Conservation (phyloP, 2,113 vertebrate species). For the Prinia subflava region DNA sequence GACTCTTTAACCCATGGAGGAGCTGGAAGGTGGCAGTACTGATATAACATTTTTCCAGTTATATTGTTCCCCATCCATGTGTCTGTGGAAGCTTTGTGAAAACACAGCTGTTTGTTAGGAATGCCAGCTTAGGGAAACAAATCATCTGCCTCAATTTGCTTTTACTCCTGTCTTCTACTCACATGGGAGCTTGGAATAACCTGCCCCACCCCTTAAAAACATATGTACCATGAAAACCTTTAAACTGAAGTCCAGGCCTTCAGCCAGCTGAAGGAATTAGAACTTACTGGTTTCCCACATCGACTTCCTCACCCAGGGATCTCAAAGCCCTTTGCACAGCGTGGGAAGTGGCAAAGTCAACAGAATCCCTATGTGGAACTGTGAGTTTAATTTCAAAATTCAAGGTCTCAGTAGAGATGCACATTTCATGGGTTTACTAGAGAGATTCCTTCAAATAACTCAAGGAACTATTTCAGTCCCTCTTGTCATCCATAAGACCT, state of each 20-base stretch:
- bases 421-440: not conserved
- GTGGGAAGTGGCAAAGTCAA: conserved; percentile 21
- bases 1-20: conserved; percentile 6
- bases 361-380: not conserved
- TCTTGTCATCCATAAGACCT: not conserved
- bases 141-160: conserved; percentile 18
- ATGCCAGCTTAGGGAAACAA: conserved; percentile 64
- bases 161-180: not conserved
- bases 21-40: conserved; percentile 1
- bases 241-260: not conserved
- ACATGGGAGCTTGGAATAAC: conserved; percentile 57
- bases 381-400: not conserved
- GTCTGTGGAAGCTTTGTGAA: conserved; percentile 54
- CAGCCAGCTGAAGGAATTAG: conserved; percentile 20
- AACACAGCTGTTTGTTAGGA: conserved; percentile 72
- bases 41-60: conserved; percentile 24
- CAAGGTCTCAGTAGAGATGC: not conserved
- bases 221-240: conserved; percentile 5
- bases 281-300: not conserved
- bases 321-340: not conserved
- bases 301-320: not conserved
- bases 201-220: not conserved
- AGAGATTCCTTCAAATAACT: not conserved
- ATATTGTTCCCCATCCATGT: conserved; percentile 12
- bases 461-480: not conserved